These are phyloP conservation scores for Callinectes sapidus DNA, from an alignment of 2,888 invertebrate genomes.

Conservation along the genomic window DNA sequence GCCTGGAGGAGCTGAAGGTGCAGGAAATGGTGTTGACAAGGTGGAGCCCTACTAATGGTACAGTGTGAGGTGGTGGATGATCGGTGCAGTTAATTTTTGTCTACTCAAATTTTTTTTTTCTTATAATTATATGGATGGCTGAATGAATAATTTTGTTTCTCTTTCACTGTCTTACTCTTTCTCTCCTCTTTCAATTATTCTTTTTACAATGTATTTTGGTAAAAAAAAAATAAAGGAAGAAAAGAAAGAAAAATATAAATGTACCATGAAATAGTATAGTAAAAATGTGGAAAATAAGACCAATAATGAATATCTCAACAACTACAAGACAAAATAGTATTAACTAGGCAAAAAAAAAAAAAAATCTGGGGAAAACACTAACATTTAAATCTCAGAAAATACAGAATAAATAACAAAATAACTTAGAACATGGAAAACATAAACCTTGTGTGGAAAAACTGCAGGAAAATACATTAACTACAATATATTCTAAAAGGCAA, in stretches of 20 bases:
- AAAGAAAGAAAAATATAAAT: not conserved
- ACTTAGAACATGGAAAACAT: no score
- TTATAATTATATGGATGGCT: not conserved
- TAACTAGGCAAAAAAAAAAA: no score
- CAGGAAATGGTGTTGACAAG: slow-evolving; percentile 47
- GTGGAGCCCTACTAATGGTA: slow-evolving; percentile 40
- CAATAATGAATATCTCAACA: not conserved
- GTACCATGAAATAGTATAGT: not conserved
- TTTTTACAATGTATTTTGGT: no score
- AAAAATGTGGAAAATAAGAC: not conserved
- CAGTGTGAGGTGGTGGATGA: not conserved
- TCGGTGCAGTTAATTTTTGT: not conserved
- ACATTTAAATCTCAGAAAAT: no score
- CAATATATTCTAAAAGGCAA: no score
- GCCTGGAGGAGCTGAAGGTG: slow-evolving; percentile 78
- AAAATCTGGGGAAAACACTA: no score
- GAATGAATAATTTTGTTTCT: no score
- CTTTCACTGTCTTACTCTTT: not conserved
- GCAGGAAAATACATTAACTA: no score
- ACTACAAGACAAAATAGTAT: no score
- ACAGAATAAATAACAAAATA: no score
- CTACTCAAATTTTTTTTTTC: not conserved
- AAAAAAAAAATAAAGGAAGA: not conserved
- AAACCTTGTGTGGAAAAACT: no score
- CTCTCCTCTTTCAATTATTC: not conserved